Conservation (phyloP, 2,888 invertebrate genomes). For the Lasioglossum pauxillum region DNA sequence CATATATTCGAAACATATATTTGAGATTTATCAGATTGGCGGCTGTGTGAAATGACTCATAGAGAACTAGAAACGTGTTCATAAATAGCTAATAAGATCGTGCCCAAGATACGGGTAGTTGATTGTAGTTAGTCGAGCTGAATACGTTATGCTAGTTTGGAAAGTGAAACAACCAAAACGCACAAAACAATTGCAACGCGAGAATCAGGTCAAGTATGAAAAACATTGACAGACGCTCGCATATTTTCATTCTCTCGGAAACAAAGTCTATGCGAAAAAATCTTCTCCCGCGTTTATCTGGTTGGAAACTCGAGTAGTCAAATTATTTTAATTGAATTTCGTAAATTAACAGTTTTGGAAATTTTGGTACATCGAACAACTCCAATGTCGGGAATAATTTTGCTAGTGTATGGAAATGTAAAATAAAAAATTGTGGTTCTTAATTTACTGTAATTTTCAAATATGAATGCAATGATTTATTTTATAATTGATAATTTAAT, state of each 20-base stretch:
- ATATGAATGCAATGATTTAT: too few species aligned
- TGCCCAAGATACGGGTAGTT: neutral
- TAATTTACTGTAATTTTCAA: neutral
- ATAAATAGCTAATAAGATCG: slow-evolving; percentile 14
- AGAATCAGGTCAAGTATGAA: neutral
- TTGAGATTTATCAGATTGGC: slow-evolving; percentile 14
- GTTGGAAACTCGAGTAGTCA: neutral
- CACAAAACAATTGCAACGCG: neutral
- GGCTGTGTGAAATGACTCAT: slow-evolving; percentile 9
- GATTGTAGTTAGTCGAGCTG: neutral
- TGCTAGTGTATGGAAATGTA: neutral
- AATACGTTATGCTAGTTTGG: neutral
- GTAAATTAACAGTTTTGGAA: neutral
- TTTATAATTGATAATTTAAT: neutral
- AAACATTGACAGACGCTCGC: neutral
- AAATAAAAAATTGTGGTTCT: neutral
- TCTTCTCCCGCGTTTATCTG: neutral
- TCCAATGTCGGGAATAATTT: neutral
- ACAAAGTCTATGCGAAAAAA: neutral
- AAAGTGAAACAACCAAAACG: neutral
- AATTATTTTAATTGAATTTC: neutral
- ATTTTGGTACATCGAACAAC: neutral
- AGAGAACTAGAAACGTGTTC: slow-evolving; percentile 9
- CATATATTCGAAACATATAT: slow-evolving; percentile 13
- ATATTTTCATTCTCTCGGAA: neutral